Evolutionary conservation across 2,797 vertebrate genomes (phyloP).

Genomic region (Cheirogaleus major): DNA sequence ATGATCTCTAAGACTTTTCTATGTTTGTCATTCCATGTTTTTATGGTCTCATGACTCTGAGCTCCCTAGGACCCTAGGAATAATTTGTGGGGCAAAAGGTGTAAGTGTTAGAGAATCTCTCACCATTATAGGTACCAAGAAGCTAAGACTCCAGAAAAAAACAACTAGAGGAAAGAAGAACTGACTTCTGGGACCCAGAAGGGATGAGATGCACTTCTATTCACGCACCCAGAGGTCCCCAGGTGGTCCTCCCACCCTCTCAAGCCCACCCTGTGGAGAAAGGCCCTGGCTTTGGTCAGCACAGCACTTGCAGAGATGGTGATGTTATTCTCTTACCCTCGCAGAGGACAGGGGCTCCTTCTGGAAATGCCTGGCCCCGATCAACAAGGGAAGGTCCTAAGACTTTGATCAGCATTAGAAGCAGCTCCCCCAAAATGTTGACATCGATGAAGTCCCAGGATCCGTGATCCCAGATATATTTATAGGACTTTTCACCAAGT

Average conservation of each 20-base stretch:
- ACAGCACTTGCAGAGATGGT: background rate
- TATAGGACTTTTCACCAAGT: background rate
- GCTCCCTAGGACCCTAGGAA: too few relatives aligned
- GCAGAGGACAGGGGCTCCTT: background rate
- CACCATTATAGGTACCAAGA: background rate
- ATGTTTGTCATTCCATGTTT: background rate
- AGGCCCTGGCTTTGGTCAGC: background rate
- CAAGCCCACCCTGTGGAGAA: background rate
- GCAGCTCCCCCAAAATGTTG: background rate
- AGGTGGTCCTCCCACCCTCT: background rate
- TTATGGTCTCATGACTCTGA: background rate
- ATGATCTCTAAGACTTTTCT: background rate
- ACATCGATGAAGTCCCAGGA: background rate
- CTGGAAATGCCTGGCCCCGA: background rate
- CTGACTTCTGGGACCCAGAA: background rate
- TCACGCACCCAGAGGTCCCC: background rate
- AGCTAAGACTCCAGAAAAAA: background rate
- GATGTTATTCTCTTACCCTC: background rate
- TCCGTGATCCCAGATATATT: conserved; percentile 53
- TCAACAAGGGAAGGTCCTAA: conserved; percentile 53
- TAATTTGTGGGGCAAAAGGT: background rate
- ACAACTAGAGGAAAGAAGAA: background rate
- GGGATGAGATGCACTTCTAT: background rate
- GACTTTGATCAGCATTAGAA: conserved; percentile 63
- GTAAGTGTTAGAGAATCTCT: background rate